Evolutionary conservation across 2,888 invertebrate genomes (phyloP).

Genomic region (Pseudeuparius sepicola): DNA sequence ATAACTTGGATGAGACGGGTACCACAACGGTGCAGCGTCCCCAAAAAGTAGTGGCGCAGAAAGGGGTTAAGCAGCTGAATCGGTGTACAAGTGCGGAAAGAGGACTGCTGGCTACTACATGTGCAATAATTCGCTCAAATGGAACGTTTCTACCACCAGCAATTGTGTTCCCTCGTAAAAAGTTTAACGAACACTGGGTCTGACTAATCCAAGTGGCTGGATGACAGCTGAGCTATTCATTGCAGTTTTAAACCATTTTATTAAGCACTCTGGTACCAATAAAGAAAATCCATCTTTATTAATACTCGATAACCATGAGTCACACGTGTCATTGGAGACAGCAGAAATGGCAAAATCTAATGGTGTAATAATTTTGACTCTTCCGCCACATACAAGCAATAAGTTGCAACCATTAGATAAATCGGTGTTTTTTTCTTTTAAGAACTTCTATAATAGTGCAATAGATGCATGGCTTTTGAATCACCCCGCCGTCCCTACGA

Average conservation of each 20-base stretch:
- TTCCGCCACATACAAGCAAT: too few species aligned
- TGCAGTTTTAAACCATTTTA: conserved; percentile 33
- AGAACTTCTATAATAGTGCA: conserved; percentile 8
- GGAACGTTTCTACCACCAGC: conserved; percentile 25
- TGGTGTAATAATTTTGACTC: conserved; percentile 34
- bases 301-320: conserved; percentile 31
- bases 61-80: conserved; percentile 26
- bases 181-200: conserved; percentile 29
- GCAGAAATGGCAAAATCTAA: conserved; percentile 30
- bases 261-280: conserved; percentile 24
- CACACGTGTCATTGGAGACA: conserved; percentile 24
- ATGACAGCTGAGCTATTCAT: conserved; percentile 32
- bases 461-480: conserved; percentile 14
- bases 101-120: conserved; percentile 31
- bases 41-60: conserved; percentile 22
- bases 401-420: too few species aligned
- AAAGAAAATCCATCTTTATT: conserved; percentile 28
- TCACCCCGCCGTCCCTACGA: conserved; percentile 13
- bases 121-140: conserved; percentile 28
- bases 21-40: conserved; percentile 22
- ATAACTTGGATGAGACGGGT: conserved; percentile 25
- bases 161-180: conserved; percentile 32
- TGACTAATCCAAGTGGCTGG: conserved; percentile 33
- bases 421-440: too few species aligned
- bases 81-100: conserved; percentile 32